A percentile compares a stretch with the other conserved stretches of the same genome.
Conservation (phyloP, 2,797 vertebrate genomes). For the Gobio occitaniae region DNA sequence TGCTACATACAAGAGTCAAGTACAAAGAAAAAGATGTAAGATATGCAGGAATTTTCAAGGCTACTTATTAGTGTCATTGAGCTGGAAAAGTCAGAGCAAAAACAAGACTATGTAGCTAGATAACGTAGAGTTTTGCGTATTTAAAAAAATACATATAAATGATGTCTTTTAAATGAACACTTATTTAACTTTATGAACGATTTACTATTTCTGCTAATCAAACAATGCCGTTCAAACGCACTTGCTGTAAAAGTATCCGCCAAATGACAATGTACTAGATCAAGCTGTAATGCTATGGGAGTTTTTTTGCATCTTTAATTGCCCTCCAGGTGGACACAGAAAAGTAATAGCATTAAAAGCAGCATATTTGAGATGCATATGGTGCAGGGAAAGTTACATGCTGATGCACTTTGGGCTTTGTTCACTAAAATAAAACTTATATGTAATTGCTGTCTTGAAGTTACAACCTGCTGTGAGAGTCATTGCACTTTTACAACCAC, state of each 20-base stretch:
- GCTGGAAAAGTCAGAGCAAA: background rate
- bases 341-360: background rate
- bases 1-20: background rate
- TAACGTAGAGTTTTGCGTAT: background rate
- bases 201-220: background rate
- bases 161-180: background rate
- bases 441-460: conserved; percentile 1
- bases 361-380: background rate
- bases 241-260: background rate
- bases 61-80: background rate
- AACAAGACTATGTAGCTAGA: background rate
- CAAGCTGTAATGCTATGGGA: background rate
- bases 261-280: background rate
- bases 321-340: background rate
- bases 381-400: background rate
- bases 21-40: background rate
- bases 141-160: background rate
- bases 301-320: background rate
- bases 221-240: background rate
- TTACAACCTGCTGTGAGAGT: conserved; percentile 4
- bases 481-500: background rate
- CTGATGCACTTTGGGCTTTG: background rate
- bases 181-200: background rate
- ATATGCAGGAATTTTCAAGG: background rate
- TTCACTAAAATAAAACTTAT: conserved; percentile 7